A percentile compares a stretch with the other conserved stretches of the same genome.
Conservation (phyloP, 2,797 vertebrate species). For the Halcyon leucocephala region DNA sequence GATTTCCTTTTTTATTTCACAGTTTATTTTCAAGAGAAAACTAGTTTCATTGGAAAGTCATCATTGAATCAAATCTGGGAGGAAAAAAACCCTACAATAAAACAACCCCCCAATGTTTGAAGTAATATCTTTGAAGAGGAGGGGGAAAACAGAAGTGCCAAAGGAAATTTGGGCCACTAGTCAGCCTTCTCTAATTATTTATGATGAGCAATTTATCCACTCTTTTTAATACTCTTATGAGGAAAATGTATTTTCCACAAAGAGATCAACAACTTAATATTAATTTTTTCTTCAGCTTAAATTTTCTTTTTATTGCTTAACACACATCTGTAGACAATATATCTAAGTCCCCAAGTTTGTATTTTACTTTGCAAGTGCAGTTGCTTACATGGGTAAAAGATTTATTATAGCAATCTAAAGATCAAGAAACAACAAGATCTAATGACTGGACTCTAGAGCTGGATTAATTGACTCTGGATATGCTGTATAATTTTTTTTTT, state of each 20-base stretch:
- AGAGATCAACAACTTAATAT: constrained; percentile 26
- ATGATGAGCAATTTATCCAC: constrained; percentile 17
- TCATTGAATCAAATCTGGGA: not conserved
- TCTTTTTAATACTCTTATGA: constrained; percentile 26
- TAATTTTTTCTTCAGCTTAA: constrained; percentile 15
- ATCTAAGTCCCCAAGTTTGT: constrained; percentile 4
- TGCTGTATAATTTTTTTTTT: not conserved
- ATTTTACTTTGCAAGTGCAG: constrained; percentile 2
- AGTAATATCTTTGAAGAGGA: not conserved
- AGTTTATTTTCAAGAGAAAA: constrained; percentile 24
- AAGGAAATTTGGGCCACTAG: not conserved
- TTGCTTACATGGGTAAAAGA: not conserved
- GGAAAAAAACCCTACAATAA: not conserved
- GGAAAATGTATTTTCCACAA: constrained; percentile 29
- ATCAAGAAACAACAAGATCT: constrained; percentile 25
- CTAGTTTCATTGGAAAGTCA: not conserved
- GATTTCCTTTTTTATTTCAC: not conserved
- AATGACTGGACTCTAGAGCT: not conserved
- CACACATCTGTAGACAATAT: constrained; percentile 41
- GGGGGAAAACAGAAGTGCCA: not conserved
- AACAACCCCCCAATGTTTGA: not conserved
- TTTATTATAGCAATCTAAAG: constrained; percentile 42
- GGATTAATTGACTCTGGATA: constrained; percentile 31
- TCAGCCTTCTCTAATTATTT: constrained; percentile 35
- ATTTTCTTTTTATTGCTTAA: constrained; percentile 25